Conservation (phyloP, 53 echinoderm and acorn worm genomes). For the Mesocentrotus franciscanus region DNA sequence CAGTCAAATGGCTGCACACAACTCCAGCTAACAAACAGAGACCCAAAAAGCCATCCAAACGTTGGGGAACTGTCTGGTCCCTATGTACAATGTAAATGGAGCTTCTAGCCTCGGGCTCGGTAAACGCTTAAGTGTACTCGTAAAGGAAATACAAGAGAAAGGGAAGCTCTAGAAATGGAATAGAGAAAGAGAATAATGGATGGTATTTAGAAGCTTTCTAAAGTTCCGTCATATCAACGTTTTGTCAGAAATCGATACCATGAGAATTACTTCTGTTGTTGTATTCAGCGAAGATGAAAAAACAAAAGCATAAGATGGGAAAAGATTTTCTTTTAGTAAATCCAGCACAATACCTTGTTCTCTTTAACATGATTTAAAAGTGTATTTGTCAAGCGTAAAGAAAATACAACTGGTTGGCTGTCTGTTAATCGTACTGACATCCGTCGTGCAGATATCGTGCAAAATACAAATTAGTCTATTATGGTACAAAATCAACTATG, state of each 20-base stretch:
- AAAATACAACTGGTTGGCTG: too few relatives aligned
- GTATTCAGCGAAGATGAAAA: background rate
- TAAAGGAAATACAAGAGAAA: background rate
- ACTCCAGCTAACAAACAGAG: too few relatives aligned
- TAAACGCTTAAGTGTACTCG: slow-evolving; percentile 27
- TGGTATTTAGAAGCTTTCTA: slow-evolving; percentile 7
- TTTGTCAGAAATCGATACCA: slow-evolving; percentile 32
- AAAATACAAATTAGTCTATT: background rate
- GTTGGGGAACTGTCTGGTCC: background rate
- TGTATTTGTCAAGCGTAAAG: too few relatives aligned
- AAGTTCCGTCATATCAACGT: background rate
- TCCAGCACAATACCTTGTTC: background rate
- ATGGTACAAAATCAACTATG: too few relatives aligned
- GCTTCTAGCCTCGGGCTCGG: background rate
- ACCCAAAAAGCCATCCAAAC: too few relatives aligned
- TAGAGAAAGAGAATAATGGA: background rate
- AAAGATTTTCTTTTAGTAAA: too few relatives aligned
- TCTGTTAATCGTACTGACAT: too few relatives aligned
- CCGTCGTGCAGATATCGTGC: background rate
- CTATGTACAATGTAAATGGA: slow-evolving; percentile 22
- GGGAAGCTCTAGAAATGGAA: background rate
- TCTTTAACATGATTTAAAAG: background rate
- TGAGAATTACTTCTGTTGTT: background rate
- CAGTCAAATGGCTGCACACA: background rate
- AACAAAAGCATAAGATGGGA: background rate